phyloP scores from a whole-genome alignment of 2,888 invertebrate species.

The Athetis lepigone region DNA sequence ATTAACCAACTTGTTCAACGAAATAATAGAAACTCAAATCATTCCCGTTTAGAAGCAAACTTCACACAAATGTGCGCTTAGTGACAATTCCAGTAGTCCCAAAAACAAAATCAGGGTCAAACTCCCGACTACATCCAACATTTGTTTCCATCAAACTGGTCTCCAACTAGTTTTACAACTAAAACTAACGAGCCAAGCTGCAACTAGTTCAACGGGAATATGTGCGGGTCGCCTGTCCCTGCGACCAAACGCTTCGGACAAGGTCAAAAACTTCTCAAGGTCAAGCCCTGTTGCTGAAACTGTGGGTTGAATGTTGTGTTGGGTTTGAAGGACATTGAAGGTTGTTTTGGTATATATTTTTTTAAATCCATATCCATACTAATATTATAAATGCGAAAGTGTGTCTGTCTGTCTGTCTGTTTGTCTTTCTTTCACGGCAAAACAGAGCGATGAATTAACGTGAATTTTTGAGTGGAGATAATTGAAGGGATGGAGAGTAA shows the following conservation, averaged over 20 bases:
- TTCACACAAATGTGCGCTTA: too few relatives aligned
- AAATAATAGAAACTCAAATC: too few relatives aligned
- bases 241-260: not conserved
- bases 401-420: too few relatives aligned
- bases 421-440: too few relatives aligned
- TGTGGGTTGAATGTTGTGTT: conserved; percentile 6
- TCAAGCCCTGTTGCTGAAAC: not conserved
- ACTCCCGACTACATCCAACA: not conserved
- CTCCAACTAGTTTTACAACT: conserved; percentile 32
- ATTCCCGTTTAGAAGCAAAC: too few relatives aligned
- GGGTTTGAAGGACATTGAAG: not conserved
- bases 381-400: too few relatives aligned
- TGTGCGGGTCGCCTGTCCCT: conserved; percentile 11
- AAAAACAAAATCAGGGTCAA: not conserved
- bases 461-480: too few relatives aligned
- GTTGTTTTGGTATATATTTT: too few relatives aligned
- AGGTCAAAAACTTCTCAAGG: conserved; percentile 53
- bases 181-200: conserved; percentile 28
- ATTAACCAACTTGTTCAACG: too few relatives aligned
- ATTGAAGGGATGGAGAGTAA: too few relatives aligned
- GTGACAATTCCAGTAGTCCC: not conserved
- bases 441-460: too few relatives aligned
- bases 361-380: too few relatives aligned
- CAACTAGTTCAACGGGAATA: conserved; percentile 16
- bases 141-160: not conserved